Base-by-base conservation (phyloP, 2,888 invertebrate species). In the Cheilosia vernalis region DNA sequence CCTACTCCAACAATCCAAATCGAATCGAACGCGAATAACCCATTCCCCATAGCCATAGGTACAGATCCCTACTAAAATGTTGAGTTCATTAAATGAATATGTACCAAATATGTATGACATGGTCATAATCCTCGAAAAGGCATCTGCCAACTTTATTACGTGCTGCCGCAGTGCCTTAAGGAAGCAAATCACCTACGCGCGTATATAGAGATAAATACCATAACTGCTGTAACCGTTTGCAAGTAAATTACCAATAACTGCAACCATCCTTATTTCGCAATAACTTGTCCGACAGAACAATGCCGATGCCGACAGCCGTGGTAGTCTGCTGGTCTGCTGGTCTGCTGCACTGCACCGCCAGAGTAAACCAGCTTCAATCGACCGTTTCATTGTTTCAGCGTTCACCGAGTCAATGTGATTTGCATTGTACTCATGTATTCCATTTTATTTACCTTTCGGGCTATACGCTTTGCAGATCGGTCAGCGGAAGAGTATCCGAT, bases 121-220 rank as follows among this genome's bases (percentile, higher is more conserved):
- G 85, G 76, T 81, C 85, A 85, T 85, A 85, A 85, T 85, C 85
- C 85, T 81, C 76, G 47, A 81, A 85, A 76, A 85, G 85, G 81
- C 76, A 85, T 85, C 85, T 85, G 85, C 85, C 85, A 85, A 85
- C 85, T 85, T 85, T 85, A 85, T 85, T 85, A 85, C 61, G 85
- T 85, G 85, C 64, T 72, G 79, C 51, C 17, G 55, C 56, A 27
- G 40, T 77, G 81, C 81, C 81, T 81, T 37, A 61, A 85, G 85
- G 81, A 85, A 85, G 85, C 76, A 85, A 85, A 77, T 85, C 85
- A 85, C 85, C 85, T 85, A 85, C 85, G 85, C 85, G 63, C 9
- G 51, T 13, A 51, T 24, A 51, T 5, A 24, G 19, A 51, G 24
- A 24, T 51, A 53, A 58, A 30, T 58, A 44, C 56, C 33, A 80